Evolutionary conservation across 2,797 vertebrate genomes (phyloP), one percentile per base, ranked within the genome.

Genomic region (Coranthus polyacanthus): DNA sequence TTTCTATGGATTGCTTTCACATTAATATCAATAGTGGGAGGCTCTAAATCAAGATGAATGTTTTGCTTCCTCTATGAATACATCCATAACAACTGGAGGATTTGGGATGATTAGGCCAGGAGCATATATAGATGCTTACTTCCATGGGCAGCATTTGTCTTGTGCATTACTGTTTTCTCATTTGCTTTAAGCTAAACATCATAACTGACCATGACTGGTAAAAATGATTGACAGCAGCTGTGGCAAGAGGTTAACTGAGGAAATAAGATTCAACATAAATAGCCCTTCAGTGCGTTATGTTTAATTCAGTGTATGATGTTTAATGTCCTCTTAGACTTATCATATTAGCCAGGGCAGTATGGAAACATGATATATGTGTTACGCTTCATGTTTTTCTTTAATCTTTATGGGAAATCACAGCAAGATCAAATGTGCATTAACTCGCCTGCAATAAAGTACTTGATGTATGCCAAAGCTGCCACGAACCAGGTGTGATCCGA

Each of bases 371-470:
- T 86, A 41, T 78, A 75, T 64, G 85, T 50, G 59, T 74, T 81
- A 60, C 49, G 43, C 78, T 75, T 72, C 43, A 24, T 73, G 71
- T 86, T 89, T 81, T 86, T 56, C 86, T 88, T 85, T 86, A 85
- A 88, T 92, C 86, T 91, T 90, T 83, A 86, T 79, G 69, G 79
- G 72, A 72, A 88, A 88, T 90, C 85, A 8, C 83, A 46, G 82
- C 75, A 6, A 91, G 90, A 92, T 91, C 84, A 91, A 92, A 89
- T 63, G 85, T 36, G 63, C 82, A 89, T 90, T 91, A 93, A 80
- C 85, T 84, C 69, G 59, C 17, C 58, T 8, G 75, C 78, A 83
- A 88, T 89, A 89, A 92, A 92, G 81, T 82, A 79, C 70, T 85
- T 86, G 85, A 90, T 91, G 83, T 89, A 88, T 87, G 86, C 86